phyloP scores from a whole-genome alignment of 1,140 invertebrate genomes.

The Trachymyrmex septentrionalis region DNA sequence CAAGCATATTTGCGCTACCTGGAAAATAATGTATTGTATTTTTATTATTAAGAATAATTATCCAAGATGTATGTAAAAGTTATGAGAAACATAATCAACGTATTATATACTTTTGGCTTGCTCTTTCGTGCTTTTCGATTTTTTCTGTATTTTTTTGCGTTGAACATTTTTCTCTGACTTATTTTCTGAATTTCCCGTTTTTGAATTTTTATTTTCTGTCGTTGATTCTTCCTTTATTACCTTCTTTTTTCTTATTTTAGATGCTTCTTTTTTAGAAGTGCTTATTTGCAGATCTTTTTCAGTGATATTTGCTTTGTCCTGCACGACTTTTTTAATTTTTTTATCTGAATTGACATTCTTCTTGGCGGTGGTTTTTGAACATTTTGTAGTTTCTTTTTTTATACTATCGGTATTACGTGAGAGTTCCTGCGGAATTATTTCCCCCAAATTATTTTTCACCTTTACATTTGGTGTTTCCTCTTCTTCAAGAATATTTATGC shows the following conservation, averaged over 20 bases:
- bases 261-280: neutral
- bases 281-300: neutral
- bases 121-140: neutral
- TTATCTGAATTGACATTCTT: neutral
- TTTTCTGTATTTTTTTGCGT: neutral
- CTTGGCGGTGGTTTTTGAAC: neutral
- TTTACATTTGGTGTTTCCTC: neutral
- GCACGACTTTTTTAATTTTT: neutral
- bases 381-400: neutral
- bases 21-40: slow-evolving; percentile 1
- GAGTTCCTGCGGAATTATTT: neutral
- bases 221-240: neutral
- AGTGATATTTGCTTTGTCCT: neutral
- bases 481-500: neutral
- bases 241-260: neutral
- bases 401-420: neutral
- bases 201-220: neutral
- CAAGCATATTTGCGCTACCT: neutral
- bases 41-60: neutral
- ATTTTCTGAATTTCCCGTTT: slow-evolving; percentile 1
- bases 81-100: neutral
- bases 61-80: neutral
- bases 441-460: neutral
- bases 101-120: slow-evolving; percentile 1
- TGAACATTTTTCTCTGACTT: neutral